phyloP scores from a whole-genome alignment of 2,888 invertebrate species.

The Xylota segnis region DNA sequence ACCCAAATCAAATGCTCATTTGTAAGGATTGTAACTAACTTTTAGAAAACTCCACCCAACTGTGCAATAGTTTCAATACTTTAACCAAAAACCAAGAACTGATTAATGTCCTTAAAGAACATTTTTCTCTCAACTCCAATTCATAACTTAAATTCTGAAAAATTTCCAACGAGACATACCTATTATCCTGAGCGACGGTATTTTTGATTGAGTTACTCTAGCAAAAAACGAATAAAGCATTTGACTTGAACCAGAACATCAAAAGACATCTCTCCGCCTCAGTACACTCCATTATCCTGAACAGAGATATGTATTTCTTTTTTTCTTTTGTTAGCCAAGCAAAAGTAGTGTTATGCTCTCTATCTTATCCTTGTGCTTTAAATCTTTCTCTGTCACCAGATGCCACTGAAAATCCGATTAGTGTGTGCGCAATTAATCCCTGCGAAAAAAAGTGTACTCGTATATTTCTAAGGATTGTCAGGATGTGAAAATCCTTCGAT shows the following conservation, averaged over 20 bases:
- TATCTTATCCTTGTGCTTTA: neutral
- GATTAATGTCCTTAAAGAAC: too few relatives aligned
- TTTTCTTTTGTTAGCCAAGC: too few relatives aligned
- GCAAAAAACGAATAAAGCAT: neutral
- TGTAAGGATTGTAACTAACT: too few relatives aligned
- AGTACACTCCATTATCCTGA: neutral
- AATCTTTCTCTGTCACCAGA: neutral
- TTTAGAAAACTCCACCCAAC: too few relatives aligned
- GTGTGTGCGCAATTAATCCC: neutral
- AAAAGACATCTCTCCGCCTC: neutral
- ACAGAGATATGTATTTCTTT: too few relatives aligned
- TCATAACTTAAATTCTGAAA: neutral
- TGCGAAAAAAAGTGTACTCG: neutral
- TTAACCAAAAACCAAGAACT: too few relatives aligned
- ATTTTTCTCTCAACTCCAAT: neutral
- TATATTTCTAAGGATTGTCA: neutral
- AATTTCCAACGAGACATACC: neutral
- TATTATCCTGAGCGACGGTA: neutral
- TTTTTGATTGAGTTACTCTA: neutral
- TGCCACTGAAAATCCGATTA: neutral
- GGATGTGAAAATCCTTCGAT: conserved; percentile 7
- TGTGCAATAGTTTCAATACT: too few relatives aligned
- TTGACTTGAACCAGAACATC: neutral
- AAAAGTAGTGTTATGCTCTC: neutral
- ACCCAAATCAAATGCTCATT: too few relatives aligned